Evolutionary conservation across 2,113 vertebrate genomes (phyloP).

Genomic region (Opisthocomus hoazin): DNA sequence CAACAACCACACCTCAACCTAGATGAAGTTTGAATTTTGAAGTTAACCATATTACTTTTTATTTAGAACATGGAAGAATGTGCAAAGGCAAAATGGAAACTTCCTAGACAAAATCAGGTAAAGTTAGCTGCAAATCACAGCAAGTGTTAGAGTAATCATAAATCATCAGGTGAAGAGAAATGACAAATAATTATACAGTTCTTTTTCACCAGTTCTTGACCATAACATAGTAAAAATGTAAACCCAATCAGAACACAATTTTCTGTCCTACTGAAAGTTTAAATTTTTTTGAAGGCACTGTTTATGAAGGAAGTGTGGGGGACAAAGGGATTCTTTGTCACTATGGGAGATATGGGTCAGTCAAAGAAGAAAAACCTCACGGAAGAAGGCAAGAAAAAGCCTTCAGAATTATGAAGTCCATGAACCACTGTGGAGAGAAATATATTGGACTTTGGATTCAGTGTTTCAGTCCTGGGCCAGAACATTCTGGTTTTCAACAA

Average conservation of each 20-base stretch:
- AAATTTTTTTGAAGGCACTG: not conserved
- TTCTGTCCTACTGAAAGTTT: not conserved
- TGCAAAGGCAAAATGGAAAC: not conserved
- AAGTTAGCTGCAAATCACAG: not conserved
- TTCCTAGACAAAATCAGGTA: not conserved
- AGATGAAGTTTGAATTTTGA: not conserved
- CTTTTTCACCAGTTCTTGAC: not conserved
- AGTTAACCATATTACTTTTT: not conserved
- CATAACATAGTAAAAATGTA: not conserved
- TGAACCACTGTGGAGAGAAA: not conserved
- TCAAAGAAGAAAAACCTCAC: not conserved
- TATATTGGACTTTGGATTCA: not conserved
- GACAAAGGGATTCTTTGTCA: not conserved
- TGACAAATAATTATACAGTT: accelerated
- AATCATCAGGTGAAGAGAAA: accelerated
- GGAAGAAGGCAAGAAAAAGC: not conserved
- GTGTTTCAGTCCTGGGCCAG: not conserved
- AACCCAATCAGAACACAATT: not conserved
- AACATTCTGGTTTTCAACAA: not conserved
- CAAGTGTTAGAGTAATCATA: not conserved
- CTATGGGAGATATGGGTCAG: not conserved
- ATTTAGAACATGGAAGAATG: not conserved
- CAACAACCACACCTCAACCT: accelerated
- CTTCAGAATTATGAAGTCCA: not conserved
- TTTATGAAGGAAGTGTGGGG: not conserved